Base-by-base conservation (phyloP, 2,888 invertebrate species). In the Sepiola atlantica region DNA sequence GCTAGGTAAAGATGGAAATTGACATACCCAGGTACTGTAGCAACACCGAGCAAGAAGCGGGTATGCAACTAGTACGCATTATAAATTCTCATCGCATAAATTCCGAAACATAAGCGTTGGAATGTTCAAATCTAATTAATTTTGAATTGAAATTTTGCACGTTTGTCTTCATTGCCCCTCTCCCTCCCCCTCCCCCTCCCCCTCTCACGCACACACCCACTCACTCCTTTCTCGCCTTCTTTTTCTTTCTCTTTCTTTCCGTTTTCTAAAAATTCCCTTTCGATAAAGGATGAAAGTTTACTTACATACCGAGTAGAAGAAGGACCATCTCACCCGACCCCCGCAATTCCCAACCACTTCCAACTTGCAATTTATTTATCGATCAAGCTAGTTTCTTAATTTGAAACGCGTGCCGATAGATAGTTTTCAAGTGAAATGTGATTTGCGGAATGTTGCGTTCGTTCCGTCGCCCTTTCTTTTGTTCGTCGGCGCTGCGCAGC, bases 371-470 rank as follows among this genome's bases (percentile, higher is more conserved):
- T 77, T 77, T 77, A 77, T 10, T 77, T 77, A 77, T 77, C 32
- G n/a, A 77, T 77, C 4, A 16, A 77, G 77, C 77, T 77, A 77
- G n/a, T 77, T 77, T 77, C n/a, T 77, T 77, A 77, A 77, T 77
- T 77, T 77, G 77, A 77, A 77, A 77, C 77, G 12, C n/a, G 77
- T 77, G 77, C 77, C n/a, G 32, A 77, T 77, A 77, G 77, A 77
- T 77, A 77, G 77, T 77, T n/a, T 77, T 77, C 77, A 77, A 77
- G 77, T 77, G 77, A 77, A 77, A 77, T 77, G n/a, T 77, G 77
- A 77, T n/a, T 77, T 77, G 77, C 14, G 16, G n/a, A 77, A 77
- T 77, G n/a, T 77, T 77, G 16, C 32, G 32, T 77, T 77, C 32
- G 16, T 77, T 77, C 77, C 4, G 16, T 32, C 18, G 14, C 45